Evolutionary conservation across 1,140 invertebrate genomes (phyloP), one percentile per base, ranked within the genome.

Genomic region (Drosophila sucinea): DNA sequence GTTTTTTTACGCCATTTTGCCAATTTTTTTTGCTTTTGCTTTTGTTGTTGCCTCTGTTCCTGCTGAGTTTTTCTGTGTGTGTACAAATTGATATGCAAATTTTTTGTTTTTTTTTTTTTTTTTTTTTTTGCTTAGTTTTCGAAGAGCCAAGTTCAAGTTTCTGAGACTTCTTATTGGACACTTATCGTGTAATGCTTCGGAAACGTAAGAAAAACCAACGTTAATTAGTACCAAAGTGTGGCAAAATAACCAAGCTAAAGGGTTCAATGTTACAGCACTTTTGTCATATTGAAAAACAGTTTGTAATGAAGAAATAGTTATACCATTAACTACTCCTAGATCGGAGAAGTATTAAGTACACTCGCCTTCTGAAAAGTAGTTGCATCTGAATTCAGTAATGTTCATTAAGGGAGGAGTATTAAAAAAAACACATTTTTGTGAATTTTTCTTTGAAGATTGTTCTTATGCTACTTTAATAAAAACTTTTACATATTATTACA

Each of bases 61-160:
- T 29, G 17, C 11, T 11, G 25, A 60, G 23, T 25, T n/a, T 47
- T 60, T 23, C 41, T 67, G 61, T 81, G 68, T 78, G 77, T 77
- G 80, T 86, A 90, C 89, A 90, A 90, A 90, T 90, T 90, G 89
- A 90, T 90, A 90, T 90, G 89, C 89, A 90, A 90, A 90, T 90
- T 38, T 38, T 30, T 2, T 90, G 17, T 17, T 17, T 17, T 17
- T 17, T 17, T 0, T 17, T 17, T 17, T 17, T 17, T 17, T 17
- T 17, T 17, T 17, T 17, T 17, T 87, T 68, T 87, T 83, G 68
- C 64, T 70, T 67, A 79, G 72, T 71, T 47, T 61, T 40, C 60
- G 35, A 38, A 11, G 23, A 51, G 17, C 62, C 29, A 8, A 44
- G 71, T 66, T 62, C 38, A 73, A 64, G 68, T 44, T 62, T 33